These are phyloP conservation scores for Micromussa lordhowensis DNA, from an alignment of 92 coral and sea anemone species.

Conservation along the genomic window DNA sequence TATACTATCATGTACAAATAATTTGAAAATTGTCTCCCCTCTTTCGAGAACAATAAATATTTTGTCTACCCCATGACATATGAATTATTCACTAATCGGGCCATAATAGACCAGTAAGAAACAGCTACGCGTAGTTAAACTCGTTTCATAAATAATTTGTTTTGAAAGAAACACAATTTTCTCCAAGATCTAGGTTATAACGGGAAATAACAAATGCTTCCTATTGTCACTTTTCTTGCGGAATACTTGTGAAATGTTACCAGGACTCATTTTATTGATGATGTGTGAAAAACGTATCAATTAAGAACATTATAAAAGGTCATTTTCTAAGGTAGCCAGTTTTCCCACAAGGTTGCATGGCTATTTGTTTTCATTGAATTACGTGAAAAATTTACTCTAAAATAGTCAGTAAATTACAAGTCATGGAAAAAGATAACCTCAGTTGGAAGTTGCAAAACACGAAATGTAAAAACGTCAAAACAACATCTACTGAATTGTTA, in stretches of 20 bases:
- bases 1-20: neutral
- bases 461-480: neutral
- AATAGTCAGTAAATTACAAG: neutral
- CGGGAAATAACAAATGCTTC: neutral
- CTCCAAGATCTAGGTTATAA: neutral
- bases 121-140: conserved; percentile 25
- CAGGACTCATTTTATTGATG: neutral
- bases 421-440: too few relatives aligned
- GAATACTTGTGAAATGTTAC: neutral
- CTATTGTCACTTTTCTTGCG: neutral
- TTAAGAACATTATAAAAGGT: neutral
- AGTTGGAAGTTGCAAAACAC: neutral
- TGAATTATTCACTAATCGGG: conserved; percentile 36
- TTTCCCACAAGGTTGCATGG: neutral
- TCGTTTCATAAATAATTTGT: conserved; percentile 34
- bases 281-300: neutral
- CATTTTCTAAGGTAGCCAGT: neutral
- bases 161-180: neutral
- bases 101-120: conserved; percentile 26
- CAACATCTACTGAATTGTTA: neutral
- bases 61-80: conserved; percentile 12
- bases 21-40: neutral
- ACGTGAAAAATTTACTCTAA: neutral
- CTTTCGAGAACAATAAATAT: neutral
- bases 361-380: neutral